These are phyloP conservation scores for Sepioteuthis lessoniana DNA, from an alignment of 2,888 invertebrate genomes.

Conservation along the genomic window DNA sequence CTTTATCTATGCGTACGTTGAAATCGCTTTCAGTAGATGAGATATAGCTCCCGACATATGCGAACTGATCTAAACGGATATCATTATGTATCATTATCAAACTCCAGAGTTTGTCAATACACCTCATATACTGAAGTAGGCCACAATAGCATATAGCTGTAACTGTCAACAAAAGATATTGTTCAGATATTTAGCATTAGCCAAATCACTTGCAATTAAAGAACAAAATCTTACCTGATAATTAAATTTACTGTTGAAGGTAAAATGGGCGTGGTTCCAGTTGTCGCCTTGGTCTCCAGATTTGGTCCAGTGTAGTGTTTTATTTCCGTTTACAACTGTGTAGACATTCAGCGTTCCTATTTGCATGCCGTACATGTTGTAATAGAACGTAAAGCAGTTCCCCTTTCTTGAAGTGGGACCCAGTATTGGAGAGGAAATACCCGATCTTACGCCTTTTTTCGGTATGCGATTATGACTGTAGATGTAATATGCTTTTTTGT, in stretches of 20 bases:
- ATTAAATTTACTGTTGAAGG: slow-evolving; percentile 60
- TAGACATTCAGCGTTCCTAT: slow-evolving; percentile 64
- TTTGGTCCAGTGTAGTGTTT: slow-evolving; percentile 59
- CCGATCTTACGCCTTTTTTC: slow-evolving; percentile 80
- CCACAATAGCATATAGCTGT: no score
- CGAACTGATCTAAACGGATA: no score
- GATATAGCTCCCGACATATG: no score
- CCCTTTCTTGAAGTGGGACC: slow-evolving; percentile 57
- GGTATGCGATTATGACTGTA: slow-evolving; percentile 85
- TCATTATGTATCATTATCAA: no score
- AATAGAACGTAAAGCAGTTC: slow-evolving; percentile 69
- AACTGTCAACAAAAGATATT: no score
- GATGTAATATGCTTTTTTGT: slow-evolving; percentile 79
- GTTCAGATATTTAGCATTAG: no score
- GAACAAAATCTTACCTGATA: slow-evolving; percentile 58
- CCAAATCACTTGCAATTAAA: neutral
- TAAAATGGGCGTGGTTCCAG: slow-evolving; percentile 66
- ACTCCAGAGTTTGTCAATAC: no score
- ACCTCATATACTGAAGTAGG: no score
- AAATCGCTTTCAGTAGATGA: no score
- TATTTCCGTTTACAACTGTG: slow-evolving; percentile 54
- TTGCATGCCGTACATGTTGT: slow-evolving; percentile 70
- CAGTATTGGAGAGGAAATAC: slow-evolving; percentile 60
- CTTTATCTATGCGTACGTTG: no score
- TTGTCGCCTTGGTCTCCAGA: slow-evolving; percentile 64